Conservation (phyloP, 2,888 invertebrate species). For the Chouioia cunea region DNA sequence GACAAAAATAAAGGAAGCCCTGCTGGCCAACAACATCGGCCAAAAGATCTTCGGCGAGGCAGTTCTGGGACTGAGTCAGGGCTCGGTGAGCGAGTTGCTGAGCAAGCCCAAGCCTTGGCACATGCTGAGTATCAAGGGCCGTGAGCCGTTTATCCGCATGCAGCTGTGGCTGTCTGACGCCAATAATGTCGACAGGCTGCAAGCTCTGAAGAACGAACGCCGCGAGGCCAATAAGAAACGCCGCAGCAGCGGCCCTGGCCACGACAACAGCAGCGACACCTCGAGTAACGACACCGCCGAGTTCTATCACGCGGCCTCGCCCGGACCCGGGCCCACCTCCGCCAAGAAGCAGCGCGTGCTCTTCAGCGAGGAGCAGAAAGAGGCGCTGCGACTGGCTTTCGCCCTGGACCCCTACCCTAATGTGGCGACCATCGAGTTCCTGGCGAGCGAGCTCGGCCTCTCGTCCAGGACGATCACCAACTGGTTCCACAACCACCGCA, state of each 20-base stretch:
- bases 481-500: constrained; percentile 99
- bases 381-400: constrained; percentile 93
- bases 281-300: constrained; percentile 91
- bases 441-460: constrained; percentile 90
- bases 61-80: constrained; percentile 95
- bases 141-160: constrained; percentile 97
- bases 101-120: constrained; percentile 99
- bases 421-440: constrained; percentile 94
- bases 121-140: constrained; percentile 97
- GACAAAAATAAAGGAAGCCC: constrained; percentile 95
- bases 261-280: constrained; percentile 89
- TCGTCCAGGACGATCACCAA: constrained; percentile 97
- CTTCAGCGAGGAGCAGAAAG: constrained; percentile 98
- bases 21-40: constrained; percentile 96
- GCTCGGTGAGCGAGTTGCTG: constrained; percentile 95
- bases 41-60: constrained; percentile 99
- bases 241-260: constrained; percentile 84
- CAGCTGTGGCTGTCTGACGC: constrained; percentile 97
- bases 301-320: constrained; percentile 86
- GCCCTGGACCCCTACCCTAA: constrained; percentile 97
- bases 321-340: constrained; percentile 84
- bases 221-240: constrained; percentile 92
- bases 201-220: constrained; percentile 90
- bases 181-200: constrained; percentile 93
- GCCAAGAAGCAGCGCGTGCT: constrained; percentile 95